Evolutionary conservation across 64 coral and sea anemone species (phyloP).

Genomic region (Exaiptasia diaphana): DNA sequence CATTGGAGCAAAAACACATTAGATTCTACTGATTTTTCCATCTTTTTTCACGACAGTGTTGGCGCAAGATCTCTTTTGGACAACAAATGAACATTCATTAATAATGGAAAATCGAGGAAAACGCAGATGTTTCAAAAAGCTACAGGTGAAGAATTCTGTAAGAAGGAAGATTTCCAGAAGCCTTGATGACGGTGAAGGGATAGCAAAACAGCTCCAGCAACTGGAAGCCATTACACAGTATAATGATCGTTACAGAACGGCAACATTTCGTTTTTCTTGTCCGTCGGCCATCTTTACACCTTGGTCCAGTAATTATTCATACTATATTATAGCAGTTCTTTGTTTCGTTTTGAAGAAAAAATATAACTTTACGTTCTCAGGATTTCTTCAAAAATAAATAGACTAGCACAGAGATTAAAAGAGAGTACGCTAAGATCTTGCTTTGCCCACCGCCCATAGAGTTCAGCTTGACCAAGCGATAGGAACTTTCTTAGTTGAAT

Average conservation of each 20-base stretch:
- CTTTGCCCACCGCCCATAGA: constrained; percentile 30
- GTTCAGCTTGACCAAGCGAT: constrained; percentile 1
- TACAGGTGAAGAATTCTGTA: constrained; percentile 52
- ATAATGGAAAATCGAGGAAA: constrained; percentile 81
- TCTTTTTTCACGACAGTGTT: not conserved
- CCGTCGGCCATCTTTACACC: constrained; percentile 39
- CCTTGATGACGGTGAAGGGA: not conserved
- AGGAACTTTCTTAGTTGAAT: constrained; percentile 9
- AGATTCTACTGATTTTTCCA: constrained; percentile 34
- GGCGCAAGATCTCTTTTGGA: constrained; percentile 35
- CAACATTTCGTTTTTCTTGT: constrained; percentile 42
- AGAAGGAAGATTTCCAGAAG: constrained; percentile 6
- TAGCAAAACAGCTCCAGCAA: not conserved
- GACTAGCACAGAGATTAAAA: not conserved
- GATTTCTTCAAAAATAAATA: not conserved
- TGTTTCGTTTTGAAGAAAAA: constrained; percentile 57
- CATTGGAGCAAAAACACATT: too few relatives aligned
- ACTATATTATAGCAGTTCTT: constrained; percentile 54
- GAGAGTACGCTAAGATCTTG: not conserved
- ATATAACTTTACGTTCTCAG: constrained; percentile 23
- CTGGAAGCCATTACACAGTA: not conserved
- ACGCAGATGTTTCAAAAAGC: constrained; percentile 71
- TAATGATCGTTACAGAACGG: not conserved
- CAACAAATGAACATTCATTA: constrained; percentile 96
- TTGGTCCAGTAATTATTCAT: constrained; percentile 77